Evolutionary conservation across 2,113 vertebrate genomes (phyloP).

Genomic region (Oryzias celebensis): DNA sequence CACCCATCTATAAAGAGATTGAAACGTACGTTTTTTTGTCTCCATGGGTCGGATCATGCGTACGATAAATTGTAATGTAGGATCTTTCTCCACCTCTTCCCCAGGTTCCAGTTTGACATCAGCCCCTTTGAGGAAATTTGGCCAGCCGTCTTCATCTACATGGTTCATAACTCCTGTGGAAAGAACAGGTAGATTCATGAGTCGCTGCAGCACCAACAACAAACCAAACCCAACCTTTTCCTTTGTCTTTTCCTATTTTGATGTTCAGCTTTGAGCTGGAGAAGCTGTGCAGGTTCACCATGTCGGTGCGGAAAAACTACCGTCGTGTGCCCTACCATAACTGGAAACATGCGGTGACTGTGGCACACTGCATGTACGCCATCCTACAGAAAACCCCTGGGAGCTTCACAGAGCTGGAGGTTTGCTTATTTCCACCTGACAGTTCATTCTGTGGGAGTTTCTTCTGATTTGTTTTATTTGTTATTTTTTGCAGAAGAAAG

Average conservation of each 20-base stretch:
- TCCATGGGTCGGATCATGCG: constrained; percentile 22
- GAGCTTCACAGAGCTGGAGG: constrained; percentile 95
- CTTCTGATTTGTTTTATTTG: not conserved
- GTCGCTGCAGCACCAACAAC: not conserved
- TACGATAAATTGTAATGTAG: constrained; percentile 24
- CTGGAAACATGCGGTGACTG: constrained; percentile 97
- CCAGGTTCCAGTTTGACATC: constrained; percentile 97
- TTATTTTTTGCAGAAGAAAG: constrained; percentile 82
- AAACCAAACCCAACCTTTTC: not conserved
- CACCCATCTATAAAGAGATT: constrained; percentile 89
- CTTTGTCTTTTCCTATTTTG: not conserved
- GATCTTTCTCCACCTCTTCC: constrained; percentile 21
- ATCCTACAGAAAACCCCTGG: constrained; percentile 89
- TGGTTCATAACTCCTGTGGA: constrained; percentile 95
- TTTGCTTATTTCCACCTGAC: constrained; percentile 52
- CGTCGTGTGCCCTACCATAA: constrained; percentile 99
- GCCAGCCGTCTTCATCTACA: constrained; percentile 96
- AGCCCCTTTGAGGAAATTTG: constrained; percentile 93
- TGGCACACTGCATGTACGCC: constrained; percentile 96
- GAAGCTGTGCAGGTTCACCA: constrained; percentile 95
- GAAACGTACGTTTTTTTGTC: constrained; percentile 81
- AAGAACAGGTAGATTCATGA: constrained; percentile 82
- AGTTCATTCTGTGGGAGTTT: constrained; percentile 3
- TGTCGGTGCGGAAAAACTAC: constrained; percentile 99
- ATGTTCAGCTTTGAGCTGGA: constrained; percentile 90